Percentiles rank a stretch among this genome's conserved stretches.
These are phyloP conservation scores for Elaeidobius kamerunicus DNA, from an alignment of 2,888 invertebrate genomes.

Conservation along the genomic window DNA sequence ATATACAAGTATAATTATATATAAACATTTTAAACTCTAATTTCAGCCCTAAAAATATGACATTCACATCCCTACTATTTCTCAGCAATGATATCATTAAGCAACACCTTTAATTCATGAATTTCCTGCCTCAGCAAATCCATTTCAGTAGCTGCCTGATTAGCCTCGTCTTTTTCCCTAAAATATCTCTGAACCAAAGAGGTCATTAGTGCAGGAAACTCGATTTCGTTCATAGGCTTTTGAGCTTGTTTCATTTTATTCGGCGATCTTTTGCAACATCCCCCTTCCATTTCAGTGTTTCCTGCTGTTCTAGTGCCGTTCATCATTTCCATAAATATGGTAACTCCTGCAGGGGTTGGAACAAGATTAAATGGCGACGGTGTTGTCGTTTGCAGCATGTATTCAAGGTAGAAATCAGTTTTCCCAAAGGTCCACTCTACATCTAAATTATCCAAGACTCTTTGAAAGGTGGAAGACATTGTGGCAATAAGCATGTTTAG, in stretches of 20 bases:
- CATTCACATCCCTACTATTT: constrained; percentile 27
- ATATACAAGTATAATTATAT: no score
- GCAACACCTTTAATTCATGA: constrained; percentile 44
- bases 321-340: constrained; percentile 52
- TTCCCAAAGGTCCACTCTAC: constrained; percentile 76
- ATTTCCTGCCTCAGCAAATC: constrained; percentile 53
- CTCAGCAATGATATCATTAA: constrained; percentile 42
- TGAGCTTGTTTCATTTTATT: constrained; percentile 6
- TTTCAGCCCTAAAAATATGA: background rate
- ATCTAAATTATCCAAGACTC: constrained; percentile 64
- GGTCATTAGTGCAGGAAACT: constrained; percentile 58
- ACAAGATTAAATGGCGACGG: constrained; percentile 72
- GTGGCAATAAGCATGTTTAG: constrained; percentile 79
- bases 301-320: constrained; percentile 47
- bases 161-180: constrained; percentile 50
- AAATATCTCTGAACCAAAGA: constrained; percentile 62
- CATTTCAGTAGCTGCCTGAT: constrained; percentile 48
- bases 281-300: constrained; percentile 42
- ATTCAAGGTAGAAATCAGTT: constrained; percentile 70
- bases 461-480: constrained; percentile 73
- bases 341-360: constrained; percentile 56
- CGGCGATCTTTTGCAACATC: constrained; percentile 48
- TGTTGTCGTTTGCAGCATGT: constrained; percentile 65
- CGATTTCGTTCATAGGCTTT: constrained; percentile 37
- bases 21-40: background rate